Percentiles rank a stretch among this genome's conserved stretches.
Conservation (phyloP, 2,888 invertebrate species). For the Rotaria macrura region DNA sequence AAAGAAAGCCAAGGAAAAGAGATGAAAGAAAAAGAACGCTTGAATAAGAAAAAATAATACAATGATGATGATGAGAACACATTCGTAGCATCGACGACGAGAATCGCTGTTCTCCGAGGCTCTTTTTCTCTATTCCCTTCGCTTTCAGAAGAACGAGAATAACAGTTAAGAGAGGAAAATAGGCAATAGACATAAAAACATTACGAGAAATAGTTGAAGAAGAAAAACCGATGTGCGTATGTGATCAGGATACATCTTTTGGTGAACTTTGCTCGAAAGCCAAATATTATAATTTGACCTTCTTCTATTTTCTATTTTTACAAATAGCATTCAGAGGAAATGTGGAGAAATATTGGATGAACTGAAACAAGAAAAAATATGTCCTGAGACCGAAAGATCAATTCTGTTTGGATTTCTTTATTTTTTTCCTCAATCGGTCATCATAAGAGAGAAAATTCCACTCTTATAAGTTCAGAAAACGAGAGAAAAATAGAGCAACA, state of each 20-base stretch:
- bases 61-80: neutral
- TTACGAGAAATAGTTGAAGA: neutral
- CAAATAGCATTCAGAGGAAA: neutral
- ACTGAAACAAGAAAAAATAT: neutral
- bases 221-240: neutral
- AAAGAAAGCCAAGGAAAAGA: neutral
- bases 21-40: neutral
- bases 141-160: neutral
- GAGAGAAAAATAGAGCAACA: neutral
- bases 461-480: neutral
- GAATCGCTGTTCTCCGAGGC: neutral
- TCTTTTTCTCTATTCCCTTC: neutral
- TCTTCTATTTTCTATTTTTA: neutral
- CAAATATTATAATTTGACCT: neutral
- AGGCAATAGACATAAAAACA: neutral
- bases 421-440: neutral
- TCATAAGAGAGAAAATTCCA: neutral
- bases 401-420: too few relatives aligned
- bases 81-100: neutral
- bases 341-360: neutral
- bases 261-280: neutral
- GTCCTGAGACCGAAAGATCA: neutral
- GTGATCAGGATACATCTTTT: neutral
- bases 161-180: neutral
- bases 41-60: neutral